Evolutionary conservation across 1,140 invertebrate genomes (phyloP), one percentile per base, ranked within the genome.

Genomic region (Cherax quadricarinatus): DNA sequence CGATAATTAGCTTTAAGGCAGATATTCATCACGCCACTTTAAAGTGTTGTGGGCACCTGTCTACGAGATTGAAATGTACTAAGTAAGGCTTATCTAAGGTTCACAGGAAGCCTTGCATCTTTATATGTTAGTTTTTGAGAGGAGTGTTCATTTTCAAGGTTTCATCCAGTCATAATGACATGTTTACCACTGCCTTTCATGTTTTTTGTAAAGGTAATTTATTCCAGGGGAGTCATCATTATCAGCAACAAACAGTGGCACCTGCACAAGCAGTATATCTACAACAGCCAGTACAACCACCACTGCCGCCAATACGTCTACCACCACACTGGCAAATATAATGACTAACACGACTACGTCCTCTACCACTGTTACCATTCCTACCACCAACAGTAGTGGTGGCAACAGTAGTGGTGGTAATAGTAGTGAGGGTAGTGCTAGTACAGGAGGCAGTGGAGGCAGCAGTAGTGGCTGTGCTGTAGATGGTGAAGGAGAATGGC

Each of bases 401-500:
- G 53, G 81, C 7, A 85, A 24, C 82, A 91, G 21, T 79, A 57
- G 73, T 66, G 75, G 51, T 21, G 60, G 86, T 79, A 86, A 66
- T 66, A 86, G 83, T 48, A 86, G 82, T 85, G 89, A 86, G 24
- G 82, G 73, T 62, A 70, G 24, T 51, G 62, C 21, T 9, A 21
- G 53, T 62, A 30, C 70, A 4, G 70, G 83, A 30, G 70, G 83
- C 62, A 85, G 60, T 85, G 83, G 83, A 49, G 83, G 75, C 21
- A 80, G 73, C 53, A 41, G 24, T 30, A 41, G n/a, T 16, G 79
- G 88, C 48, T 60, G 80, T 70, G 88, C 21, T 41, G 88, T 79
- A 1, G 89, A 85, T 48, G 83, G 89, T 21, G 88, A 90, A 4
- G 89, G 89, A 79, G 89, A 91, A 70, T 91, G 89, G 89, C 83